Base-by-base conservation (phyloP, 2,113 vertebrate genomes). In the Etheostoma spectabile region DNA sequence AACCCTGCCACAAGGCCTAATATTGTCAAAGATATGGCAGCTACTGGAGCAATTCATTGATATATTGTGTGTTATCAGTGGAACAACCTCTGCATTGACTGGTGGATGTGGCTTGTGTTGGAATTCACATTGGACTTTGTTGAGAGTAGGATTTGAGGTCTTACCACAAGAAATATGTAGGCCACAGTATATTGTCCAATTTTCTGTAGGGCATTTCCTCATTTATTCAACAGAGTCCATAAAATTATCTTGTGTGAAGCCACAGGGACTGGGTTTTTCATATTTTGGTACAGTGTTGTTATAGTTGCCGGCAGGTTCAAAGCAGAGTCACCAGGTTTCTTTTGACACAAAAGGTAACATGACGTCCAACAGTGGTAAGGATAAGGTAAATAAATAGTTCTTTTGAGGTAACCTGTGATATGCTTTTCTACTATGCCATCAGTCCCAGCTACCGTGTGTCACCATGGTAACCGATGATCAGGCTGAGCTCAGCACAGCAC, bases 391-490 rank as follows among this genome's bases (percentile, higher is more conserved):
- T 59, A 89, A 89, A 77, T 68, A 71, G 48, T 77, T 71, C 18
- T 72, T 83, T 65, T 65, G 83, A 83, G 83, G 89, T 82, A 87
- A 86, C 81, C 77, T 83, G 77, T 21, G 70, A 82, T 60, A 59
- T 70, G 78, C 48, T 74, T 80, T 86, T 71, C 69, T 65, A 68
- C 80, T 53, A 77, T 53, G 5, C 65, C 75, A 75, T 68, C 61
- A 57, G 78, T 76, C 76, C 77, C 77, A 49, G 73, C 75, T 76
- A 62, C 81, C 24, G 67, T 48, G 79, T 22, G 80, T 94, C 77
- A 46, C 92, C 93, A 94, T 94, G 89, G 91, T 74, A 94, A 95
- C 92, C 74, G 4, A 49, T 73, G 86, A 77, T 83, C 87, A 79
- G 69, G 79, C 85, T 61, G 72, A 83, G 88, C 75, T 81, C 72